Base-by-base conservation (phyloP, 2,797 vertebrate genomes). In the Spatula clypeata region DNA sequence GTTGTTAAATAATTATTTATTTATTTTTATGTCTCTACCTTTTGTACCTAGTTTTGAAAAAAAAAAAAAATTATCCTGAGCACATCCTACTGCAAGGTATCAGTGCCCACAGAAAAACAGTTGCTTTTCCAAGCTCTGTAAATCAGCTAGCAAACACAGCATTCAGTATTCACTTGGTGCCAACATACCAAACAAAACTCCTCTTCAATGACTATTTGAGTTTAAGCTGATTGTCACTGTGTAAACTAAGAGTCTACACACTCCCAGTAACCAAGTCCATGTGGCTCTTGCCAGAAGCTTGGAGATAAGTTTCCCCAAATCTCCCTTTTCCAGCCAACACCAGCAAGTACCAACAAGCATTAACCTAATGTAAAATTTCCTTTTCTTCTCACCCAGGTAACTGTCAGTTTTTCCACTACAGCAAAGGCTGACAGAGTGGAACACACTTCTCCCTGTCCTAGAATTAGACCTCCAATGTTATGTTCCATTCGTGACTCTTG, bases 101-200 rank as follows among this genome's bases (percentile, higher is more conserved):
- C 42, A 55, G 24, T 36, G 42, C 17, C 19, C 65, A 66, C 53
- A 64, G 47, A 18, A 62, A 42, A 32, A 21, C 31, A 14, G 16
- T 73, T 73, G 15, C 38, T n/a, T 24, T 32, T n/a, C 47, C 36
- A 53, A 40, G 31, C 31, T 51, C n/a, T 11, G 31, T 64, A 26
- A 53, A 27, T 20, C 18, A 8, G 60, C 36, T 42, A 53, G 29
- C 5, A 62, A 76, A 38, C 31, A 5, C 49, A 71, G 7, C 20
- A n/a, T 51, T 69, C 45, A 44, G 66, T 20, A 13, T 71, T 54
- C 49, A 40, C 20, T 71, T 11, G 6, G 36, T 24, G 49, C 49
- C 69, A 54, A 15, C 21, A 11, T 38, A 40, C 7, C 0, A 1
- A 69, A 57, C 15, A 21, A 19, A 12, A 0, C 0, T 8, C 21